Percentiles rank a stretch among this genome's conserved stretches.
These are phyloP conservation scores for Jaculus jaculus DNA, from an alignment of 2,113 vertebrate genomes.

Conservation along the genomic window DNA sequence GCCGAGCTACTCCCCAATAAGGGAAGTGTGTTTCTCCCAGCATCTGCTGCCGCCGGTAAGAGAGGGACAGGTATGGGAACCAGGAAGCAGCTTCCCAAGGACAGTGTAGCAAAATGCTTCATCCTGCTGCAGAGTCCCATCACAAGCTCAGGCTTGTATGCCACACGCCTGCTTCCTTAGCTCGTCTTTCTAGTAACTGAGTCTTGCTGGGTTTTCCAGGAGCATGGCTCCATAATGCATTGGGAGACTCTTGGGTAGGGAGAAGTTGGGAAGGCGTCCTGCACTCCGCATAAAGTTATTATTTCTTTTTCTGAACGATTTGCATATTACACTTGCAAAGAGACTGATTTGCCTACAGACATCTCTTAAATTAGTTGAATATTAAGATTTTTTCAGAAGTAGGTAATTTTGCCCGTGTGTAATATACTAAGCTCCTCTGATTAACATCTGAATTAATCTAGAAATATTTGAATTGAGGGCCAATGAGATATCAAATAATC, in stretches of 20 bases:
- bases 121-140: neutral
- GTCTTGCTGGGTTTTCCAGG: neutral
- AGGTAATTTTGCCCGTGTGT: conserved; percentile 52
- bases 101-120: neutral
- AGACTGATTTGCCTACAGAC: neutral
- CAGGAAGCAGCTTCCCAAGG: neutral
- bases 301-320: neutral
- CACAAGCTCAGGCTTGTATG: neutral
- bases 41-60: neutral
- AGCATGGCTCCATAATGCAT: neutral
- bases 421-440: conserved; percentile 64
- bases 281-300: neutral
- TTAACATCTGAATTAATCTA: conserved; percentile 73
- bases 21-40: accelerated
- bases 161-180: neutral
- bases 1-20: neutral
- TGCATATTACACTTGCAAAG: neutral
- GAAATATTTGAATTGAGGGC: conserved; percentile 47
- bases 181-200: neutral
- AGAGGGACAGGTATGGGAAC: neutral
- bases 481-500: conserved; percentile 64
- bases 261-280: neutral
- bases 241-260: neutral
- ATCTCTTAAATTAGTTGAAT: conserved; percentile 59
- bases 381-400: conserved; percentile 64